Evolutionary conservation across 2,797 vertebrate species (phyloP).

Genomic region (Ibycter americanus): DNA sequence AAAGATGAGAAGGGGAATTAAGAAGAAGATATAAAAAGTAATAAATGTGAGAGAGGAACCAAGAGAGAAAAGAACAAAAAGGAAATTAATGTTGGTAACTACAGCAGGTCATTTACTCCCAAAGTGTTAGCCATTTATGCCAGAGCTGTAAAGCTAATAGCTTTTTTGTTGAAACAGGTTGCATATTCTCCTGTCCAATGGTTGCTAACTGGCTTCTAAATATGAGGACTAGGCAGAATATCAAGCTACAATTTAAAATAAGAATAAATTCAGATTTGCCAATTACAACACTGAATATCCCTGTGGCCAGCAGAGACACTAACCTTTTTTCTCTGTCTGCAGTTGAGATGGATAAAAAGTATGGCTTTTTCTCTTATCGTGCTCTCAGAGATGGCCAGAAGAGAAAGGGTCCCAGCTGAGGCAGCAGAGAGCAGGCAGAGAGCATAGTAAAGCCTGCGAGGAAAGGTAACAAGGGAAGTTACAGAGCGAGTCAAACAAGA

Average conservation of each 20-base stretch:
- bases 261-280: background rate
- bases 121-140: background rate
- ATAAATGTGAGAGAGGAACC: background rate
- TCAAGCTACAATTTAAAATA: background rate
- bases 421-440: background rate
- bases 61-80: background rate
- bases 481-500: background rate
- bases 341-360: background rate
- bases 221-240: background rate
- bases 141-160: background rate
- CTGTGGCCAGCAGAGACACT: background rate
- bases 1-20: background rate
- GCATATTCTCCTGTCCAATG: background rate
- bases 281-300: background rate
- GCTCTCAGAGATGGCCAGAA: background rate
- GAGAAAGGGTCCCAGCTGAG: background rate
- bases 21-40: background rate
- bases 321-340: background rate
- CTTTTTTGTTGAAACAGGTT: background rate
- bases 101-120: background rate
- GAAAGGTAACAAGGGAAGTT: background rate
- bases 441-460: background rate
- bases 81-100: background rate
- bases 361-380: background rate
- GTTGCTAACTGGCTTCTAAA: background rate